These are phyloP conservation scores for Bellardia pandia DNA, from an alignment of 2,888 invertebrate genomes.

Conservation along the genomic window DNA sequence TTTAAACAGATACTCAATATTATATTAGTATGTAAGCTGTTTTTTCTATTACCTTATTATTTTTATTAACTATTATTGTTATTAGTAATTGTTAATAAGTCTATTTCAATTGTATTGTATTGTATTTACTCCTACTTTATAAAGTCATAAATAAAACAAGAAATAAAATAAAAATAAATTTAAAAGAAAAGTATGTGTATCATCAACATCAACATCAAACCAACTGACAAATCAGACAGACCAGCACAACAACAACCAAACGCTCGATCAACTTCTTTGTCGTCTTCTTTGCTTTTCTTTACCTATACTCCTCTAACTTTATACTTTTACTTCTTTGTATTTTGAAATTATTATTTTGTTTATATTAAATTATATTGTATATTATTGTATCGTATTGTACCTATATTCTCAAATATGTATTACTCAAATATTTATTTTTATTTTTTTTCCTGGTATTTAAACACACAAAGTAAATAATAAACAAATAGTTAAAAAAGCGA, in stretches of 20 bases:
- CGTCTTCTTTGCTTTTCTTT: slow-evolving; percentile 66
- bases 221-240: not conserved
- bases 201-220: slow-evolving; percentile 18
- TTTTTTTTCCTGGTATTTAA: slow-evolving; percentile 54
- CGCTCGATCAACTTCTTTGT: slow-evolving; percentile 29
- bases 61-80: slow-evolving; percentile 53
- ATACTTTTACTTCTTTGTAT: not conserved
- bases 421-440: slow-evolving; percentile 51
- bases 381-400: slow-evolving; percentile 10
- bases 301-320: not conserved
- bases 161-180: slow-evolving; percentile 9
- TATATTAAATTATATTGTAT: slow-evolving; percentile 7
- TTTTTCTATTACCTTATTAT: slow-evolving; percentile 30
- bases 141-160: slow-evolving; percentile 64
- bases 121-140: slow-evolving; percentile 61
- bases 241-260: not conserved
- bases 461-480: slow-evolving; percentile 24
- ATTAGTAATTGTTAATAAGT: slow-evolving; percentile 52
- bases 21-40: slow-evolving; percentile 56
- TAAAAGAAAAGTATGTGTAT: slow-evolving; percentile 37
- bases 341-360: slow-evolving; percentile 11
- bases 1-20: slow-evolving; percentile 71
- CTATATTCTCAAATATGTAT: slow-evolving; percentile 34
- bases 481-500: slow-evolving; percentile 31
- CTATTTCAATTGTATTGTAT: slow-evolving; percentile 46